Conservation (phyloP, 2,113 vertebrate species). For the Dolichallabes microphthalmus region DNA sequence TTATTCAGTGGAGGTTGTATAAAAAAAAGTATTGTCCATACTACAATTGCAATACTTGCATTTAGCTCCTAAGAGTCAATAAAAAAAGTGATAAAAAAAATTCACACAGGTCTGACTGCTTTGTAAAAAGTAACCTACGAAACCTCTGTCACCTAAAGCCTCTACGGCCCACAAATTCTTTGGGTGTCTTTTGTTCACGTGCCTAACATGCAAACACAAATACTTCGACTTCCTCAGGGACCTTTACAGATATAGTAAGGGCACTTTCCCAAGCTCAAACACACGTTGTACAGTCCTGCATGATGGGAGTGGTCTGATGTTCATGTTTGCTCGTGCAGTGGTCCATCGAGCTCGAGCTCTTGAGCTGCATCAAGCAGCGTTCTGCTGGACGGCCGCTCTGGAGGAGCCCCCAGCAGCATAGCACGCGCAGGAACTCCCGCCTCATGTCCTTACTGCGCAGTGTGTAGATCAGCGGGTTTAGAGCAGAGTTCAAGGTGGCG, state of each 20-base stretch:
- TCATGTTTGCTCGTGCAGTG: conserved; percentile 80
- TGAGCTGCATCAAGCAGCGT: conserved; percentile 79
- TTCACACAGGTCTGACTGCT: conserved; percentile 53
- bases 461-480: conserved; percentile 93
- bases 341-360: conserved; percentile 86
- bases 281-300: conserved; percentile 82
- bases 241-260: conserved; percentile 1
- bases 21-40: conserved; percentile 4
- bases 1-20: conserved; percentile 23
- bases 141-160: not conserved
- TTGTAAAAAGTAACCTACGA: not conserved
- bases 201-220: not conserved
- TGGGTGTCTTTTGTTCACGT: not conserved
- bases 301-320: conserved; percentile 76
- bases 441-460: conserved; percentile 92
- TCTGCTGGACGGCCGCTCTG: conserved; percentile 69
- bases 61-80: conserved; percentile 35
- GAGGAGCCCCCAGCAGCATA: conserved; percentile 80
- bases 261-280: conserved; percentile 70
- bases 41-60: conserved; percentile 17
- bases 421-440: conserved; percentile 82
- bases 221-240: conserved; percentile 4
- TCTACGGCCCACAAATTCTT: not conserved
- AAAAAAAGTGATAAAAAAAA: conserved; percentile 52
- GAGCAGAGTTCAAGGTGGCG: conserved; percentile 88